Evolutionary conservation across 2,113 vertebrate genomes (phyloP), one percentile per base, ranked within the genome.

Genomic region (Oncorhynchus mykiss): DNA sequence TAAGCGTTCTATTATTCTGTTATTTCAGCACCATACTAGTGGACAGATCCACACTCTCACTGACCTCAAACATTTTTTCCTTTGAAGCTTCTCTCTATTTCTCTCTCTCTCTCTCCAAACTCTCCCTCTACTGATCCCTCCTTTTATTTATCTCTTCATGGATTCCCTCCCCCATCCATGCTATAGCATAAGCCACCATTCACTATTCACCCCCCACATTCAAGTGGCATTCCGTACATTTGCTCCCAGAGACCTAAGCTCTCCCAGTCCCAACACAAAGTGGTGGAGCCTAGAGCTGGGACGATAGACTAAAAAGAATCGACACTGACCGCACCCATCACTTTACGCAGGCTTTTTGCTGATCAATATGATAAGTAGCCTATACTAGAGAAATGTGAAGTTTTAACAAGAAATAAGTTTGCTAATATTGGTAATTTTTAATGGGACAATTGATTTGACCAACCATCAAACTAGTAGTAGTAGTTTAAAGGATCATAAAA

Each of bases 221-320:
- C 85, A 83, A 76, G 71, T 78, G 76, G 74, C 79, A 81, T 89
- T 84, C 72, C 79, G 85, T 74, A 82, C 82, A 54, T 70, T 13
- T 27, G 12, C 71, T 25, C 71, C 24, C 24, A 25, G 51, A 22
- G 13, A 25, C 24, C 71, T 31, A 27, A 62, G 71, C 57, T 13
- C 29, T 62, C 27, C 29, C 71, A 14, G 71, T 51, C 49, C 49
- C 49, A 51, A 16, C 60, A 73, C 51, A 70, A 70, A 57, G 2
- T 29, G 29, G 18, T 67, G 71, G 67, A 68, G 71, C 62, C 80
- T 70, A 81, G 78, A 20, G 49, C 14, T 9, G 57, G 57, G 18
- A 59, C 39, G 39, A 39, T 39, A 39, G 8, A 39, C 39, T 39
- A 2, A 39, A 9, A 39, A 39, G 0, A 9, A 39, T 39, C 39